phyloP scores from a whole-genome alignment of 2,888 invertebrate genomes.

The Platycheirus rosarum region DNA sequence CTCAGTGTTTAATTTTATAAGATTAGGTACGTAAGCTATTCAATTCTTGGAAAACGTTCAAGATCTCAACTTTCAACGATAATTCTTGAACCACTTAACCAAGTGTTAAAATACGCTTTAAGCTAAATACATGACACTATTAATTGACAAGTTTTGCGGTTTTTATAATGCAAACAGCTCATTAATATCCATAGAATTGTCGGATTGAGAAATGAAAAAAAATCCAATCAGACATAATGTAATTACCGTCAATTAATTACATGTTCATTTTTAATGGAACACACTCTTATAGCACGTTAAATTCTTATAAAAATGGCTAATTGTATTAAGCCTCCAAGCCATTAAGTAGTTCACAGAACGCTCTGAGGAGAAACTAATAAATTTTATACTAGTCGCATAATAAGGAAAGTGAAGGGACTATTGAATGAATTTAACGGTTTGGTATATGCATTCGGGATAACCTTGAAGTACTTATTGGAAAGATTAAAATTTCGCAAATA shows the following conservation, averaged over 20 bases:
- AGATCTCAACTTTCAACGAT: not conserved
- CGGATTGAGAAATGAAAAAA: slow-evolving; percentile 14
- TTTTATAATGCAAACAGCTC: slow-evolving; percentile 10
- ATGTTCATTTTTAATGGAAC: slow-evolving; percentile 6
- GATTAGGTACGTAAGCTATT: not conserved
- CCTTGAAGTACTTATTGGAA: not conserved
- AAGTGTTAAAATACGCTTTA: slow-evolving; percentile 43
- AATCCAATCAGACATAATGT: slow-evolving; percentile 31
- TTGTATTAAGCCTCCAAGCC: slow-evolving; percentile 19
- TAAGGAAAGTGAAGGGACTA: slow-evolving; percentile 22
- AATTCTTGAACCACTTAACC: slow-evolving; percentile 26
- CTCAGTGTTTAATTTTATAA: too few species aligned
- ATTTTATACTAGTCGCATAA: slow-evolving; percentile 2
- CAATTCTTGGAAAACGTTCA: not conserved
- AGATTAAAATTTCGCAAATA: not conserved
- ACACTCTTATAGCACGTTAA: not conserved
- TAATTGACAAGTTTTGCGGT: slow-evolving; percentile 9
- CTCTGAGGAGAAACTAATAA: slow-evolving; percentile 21
- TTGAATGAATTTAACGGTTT: not conserved
- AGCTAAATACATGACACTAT: slow-evolving; percentile 5
- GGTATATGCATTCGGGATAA: not conserved
- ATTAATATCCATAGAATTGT: slow-evolving; percentile 9
- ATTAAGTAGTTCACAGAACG: slow-evolving; percentile 6
- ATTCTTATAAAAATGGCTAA: not conserved
- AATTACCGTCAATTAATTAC: slow-evolving; percentile 44